Evolutionary conservation across 2,888 invertebrate genomes (phyloP).

Genomic region (Sclerodermus sp.): DNA sequence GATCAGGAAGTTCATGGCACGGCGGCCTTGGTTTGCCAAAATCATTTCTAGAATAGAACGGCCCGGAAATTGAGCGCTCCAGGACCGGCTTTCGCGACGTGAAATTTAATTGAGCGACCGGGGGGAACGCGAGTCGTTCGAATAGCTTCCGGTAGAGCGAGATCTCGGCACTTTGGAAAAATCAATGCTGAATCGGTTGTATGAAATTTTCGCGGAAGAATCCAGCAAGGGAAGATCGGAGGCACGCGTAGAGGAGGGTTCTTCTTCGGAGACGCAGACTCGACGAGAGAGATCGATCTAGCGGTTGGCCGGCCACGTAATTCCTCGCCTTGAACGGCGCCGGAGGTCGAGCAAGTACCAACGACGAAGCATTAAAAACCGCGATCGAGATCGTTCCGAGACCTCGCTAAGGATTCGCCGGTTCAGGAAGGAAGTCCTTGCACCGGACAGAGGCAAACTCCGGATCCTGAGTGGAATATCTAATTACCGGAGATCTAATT

Average conservation of each 20-base stretch:
- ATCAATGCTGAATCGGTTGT: too few relatives aligned
- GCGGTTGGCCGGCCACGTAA: slow-evolving; percentile 17
- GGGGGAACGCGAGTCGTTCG: too few relatives aligned
- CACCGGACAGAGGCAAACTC: not conserved
- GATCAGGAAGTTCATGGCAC: slow-evolving; percentile 34
- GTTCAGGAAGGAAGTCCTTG: slow-evolving; percentile 1
- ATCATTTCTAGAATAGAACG: too few relatives aligned
- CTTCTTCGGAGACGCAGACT: slow-evolving; percentile 12
- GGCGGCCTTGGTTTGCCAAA: too few relatives aligned
- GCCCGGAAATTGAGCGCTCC: too few relatives aligned
- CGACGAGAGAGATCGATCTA: slow-evolving; percentile 7
- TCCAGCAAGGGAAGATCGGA: slow-evolving; percentile 20
- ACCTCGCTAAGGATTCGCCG: slow-evolving; percentile 17
- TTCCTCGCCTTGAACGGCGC: slow-evolving; percentile 28
- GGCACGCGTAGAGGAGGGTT: slow-evolving; percentile 6
- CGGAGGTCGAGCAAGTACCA: slow-evolving; percentile 21
- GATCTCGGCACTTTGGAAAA: too few relatives aligned
- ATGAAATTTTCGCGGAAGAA: too few relatives aligned
- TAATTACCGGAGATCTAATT: too few relatives aligned
- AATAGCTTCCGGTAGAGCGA: too few relatives aligned
- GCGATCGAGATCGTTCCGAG: slow-evolving; percentile 27
- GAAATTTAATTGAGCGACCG: too few relatives aligned
- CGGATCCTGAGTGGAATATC: too few relatives aligned
- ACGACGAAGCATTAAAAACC: slow-evolving; percentile 5
- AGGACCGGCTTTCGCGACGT: too few relatives aligned